Evolutionary conservation across 2,113 vertebrate species (phyloP).

Genomic region (Gavialis gangeticus): DNA sequence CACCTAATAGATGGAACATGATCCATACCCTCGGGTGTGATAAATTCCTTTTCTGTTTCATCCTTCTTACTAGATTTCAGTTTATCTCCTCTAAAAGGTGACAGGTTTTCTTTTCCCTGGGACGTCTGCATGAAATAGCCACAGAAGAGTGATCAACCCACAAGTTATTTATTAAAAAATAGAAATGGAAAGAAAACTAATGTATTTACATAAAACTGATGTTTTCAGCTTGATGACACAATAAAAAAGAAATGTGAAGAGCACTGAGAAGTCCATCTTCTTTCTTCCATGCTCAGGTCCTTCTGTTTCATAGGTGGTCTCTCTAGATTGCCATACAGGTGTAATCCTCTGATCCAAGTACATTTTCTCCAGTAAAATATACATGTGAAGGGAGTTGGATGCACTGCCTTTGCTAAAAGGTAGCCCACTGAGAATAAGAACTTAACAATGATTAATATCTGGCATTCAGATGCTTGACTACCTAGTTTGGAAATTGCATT

Average conservation of each 20-base stretch:
- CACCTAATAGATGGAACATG: too few species aligned
- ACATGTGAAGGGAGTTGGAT: constrained; percentile 2
- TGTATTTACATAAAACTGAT: background rate
- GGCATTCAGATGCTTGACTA: constrained; percentile 24
- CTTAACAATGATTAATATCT: constrained; percentile 22
- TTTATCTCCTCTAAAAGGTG: constrained; percentile 16
- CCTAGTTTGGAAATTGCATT: constrained; percentile 11
- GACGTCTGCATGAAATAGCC: background rate
- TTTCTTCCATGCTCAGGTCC: background rate
- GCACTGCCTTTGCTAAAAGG: constrained; percentile 4
- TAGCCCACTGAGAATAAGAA: background rate
- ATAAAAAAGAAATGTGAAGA: background rate
- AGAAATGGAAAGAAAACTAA: background rate
- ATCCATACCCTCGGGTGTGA: background rate
- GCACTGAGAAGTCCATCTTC: background rate
- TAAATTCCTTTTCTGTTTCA: constrained; percentile 8
- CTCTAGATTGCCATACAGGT: background rate
- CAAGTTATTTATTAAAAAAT: constrained; percentile 16
- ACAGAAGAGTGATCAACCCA: background rate
- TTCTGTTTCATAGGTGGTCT: background rate
- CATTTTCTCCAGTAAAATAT: constrained; percentile 28
- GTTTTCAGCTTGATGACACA: background rate
- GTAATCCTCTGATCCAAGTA: background rate
- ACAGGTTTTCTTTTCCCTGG: background rate
- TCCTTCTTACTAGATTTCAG: background rate